These are phyloP conservation scores for Danionella cerebrum DNA, from an alignment of 2,113 vertebrate species.

Conservation along the genomic window DNA sequence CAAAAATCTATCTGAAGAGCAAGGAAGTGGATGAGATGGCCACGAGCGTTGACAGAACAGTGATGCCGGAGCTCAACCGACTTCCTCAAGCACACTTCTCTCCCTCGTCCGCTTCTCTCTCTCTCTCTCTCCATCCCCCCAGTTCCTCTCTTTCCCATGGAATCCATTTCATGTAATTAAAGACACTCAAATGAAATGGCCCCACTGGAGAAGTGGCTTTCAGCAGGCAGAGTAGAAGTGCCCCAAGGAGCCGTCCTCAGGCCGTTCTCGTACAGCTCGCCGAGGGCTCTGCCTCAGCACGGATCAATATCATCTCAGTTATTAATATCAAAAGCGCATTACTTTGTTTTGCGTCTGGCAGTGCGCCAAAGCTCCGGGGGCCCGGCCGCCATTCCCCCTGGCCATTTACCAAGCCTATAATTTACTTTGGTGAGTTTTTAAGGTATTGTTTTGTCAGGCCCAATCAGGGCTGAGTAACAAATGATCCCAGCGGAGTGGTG, in stretches of 20 bases:
- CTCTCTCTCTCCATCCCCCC: constrained; percentile 32
- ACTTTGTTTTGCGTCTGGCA: constrained; percentile 94
- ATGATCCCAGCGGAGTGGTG: constrained; percentile 80
- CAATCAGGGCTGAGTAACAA: constrained; percentile 98
- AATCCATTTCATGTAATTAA: constrained; percentile 96
- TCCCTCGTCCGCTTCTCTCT: constrained; percentile 24
- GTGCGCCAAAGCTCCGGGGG: constrained; percentile 64
- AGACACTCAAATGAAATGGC: constrained; percentile 92
- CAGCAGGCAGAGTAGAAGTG: constrained; percentile 71
- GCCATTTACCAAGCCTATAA: constrained; percentile 93
- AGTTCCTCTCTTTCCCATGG: constrained; percentile 58
- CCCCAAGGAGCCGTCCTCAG: constrained; percentile 80
- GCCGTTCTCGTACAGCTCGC: constrained; percentile 53
- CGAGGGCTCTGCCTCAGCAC: constrained; percentile 70
- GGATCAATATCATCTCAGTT: constrained; percentile 98
- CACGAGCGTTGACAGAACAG: constrained; percentile 57
- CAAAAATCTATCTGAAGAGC: constrained; percentile 40
- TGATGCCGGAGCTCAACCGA: constrained; percentile 37
- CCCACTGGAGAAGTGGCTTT: constrained; percentile 88
- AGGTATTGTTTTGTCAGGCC: constrained; percentile 99
- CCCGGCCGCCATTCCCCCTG: constrained; percentile 57
- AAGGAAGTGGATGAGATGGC: constrained; percentile 42
- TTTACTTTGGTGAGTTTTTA: constrained; percentile 99
- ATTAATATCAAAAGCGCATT: constrained; percentile 99
- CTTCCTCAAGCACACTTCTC: constrained; percentile 31